Base-by-base conservation (phyloP, 1,140 invertebrate genomes). In the Diachasma alloeum region DNA sequence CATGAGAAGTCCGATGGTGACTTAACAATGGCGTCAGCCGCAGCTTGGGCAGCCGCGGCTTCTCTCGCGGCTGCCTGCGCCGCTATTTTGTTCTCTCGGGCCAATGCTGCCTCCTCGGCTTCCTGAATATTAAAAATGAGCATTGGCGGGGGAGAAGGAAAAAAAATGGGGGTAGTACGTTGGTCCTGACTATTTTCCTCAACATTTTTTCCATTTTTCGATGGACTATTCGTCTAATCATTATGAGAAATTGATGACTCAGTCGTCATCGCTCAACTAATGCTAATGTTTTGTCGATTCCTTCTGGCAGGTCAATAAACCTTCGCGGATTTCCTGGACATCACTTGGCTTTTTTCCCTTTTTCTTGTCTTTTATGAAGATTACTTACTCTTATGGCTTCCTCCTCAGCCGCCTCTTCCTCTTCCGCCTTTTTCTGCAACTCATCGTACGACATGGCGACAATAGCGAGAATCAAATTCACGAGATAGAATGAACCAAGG, bases 361-460 rank as follows among this genome's bases (percentile, higher is more conserved):
- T n/a, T n/a, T n/a, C n/a, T n/a, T n/a, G n/a, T n/a, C n/a, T n/a
- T n/a, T 31, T 2, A 31, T 31, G 6, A 31, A 31, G 80, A 44
- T 59, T 77, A 77, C 88, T 89, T 90, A 96, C 95, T 91, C 95
- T 93, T 82, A 97, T 93, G 74, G 95, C 95, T 91, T 97, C 95
- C 87, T 97, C 95, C 90, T 97, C 96, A 44, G 95, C 95, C 73
- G 95, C 94, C 87, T 98, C 97, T 87, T 99, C 97, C 88, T 98
- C 97, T 89, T 98, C 95, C 19, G 97, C 97, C 91, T 98, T 98
- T 92, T 98, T 98, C 90, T 99, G 97, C 87, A 99, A 93, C 88
- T 99, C 97, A 88, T 99, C 97, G 90, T 99, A 99, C 17, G 97
- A 98, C 97, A 99, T 99, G 82, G 98, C 97, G 88, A 99, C 98